Evolutionary conservation across 2,113 vertebrate genomes (phyloP).

Genomic region (Deroptyus accipitrinus): DNA sequence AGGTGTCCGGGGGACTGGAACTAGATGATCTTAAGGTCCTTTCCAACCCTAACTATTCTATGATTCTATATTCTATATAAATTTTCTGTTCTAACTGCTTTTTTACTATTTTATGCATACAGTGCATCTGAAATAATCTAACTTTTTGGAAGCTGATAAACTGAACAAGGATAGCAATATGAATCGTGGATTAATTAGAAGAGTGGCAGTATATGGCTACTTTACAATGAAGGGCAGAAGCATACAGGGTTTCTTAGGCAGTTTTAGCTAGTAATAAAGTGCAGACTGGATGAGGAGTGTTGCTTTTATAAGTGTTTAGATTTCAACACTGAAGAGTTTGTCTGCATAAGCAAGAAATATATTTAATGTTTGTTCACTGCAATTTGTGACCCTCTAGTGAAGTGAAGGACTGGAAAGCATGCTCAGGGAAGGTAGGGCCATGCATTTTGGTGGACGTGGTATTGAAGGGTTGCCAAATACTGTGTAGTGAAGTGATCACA

Average conservation of each 20-base stretch:
- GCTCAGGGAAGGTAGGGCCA: neutral
- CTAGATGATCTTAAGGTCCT: neutral
- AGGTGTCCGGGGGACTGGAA: neutral
- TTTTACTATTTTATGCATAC: neutral
- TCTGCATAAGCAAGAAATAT: neutral
- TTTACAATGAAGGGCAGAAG: neutral
- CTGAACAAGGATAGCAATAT: neutral
- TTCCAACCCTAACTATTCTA: neutral
- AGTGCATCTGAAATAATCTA: neutral
- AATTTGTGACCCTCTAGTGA: neutral
- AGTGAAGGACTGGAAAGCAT: neutral
- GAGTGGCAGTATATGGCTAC: neutral
- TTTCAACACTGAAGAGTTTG: neutral
- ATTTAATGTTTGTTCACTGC: neutral
- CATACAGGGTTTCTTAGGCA: neutral
- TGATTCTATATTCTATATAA: neutral
- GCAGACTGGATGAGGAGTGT: neutral
- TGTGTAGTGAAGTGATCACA: neutral
- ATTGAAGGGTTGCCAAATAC: neutral
- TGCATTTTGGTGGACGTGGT: fast-evolving
- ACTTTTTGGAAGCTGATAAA: neutral
- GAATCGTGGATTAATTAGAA: neutral
- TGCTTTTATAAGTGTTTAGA: neutral
- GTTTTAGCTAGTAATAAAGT: neutral
- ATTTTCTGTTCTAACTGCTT: neutral